These are phyloP conservation scores for Cyphomyrus plagiostoma DNA, from an alignment of 2,113 vertebrate genomes.

Conservation along the genomic window DNA sequence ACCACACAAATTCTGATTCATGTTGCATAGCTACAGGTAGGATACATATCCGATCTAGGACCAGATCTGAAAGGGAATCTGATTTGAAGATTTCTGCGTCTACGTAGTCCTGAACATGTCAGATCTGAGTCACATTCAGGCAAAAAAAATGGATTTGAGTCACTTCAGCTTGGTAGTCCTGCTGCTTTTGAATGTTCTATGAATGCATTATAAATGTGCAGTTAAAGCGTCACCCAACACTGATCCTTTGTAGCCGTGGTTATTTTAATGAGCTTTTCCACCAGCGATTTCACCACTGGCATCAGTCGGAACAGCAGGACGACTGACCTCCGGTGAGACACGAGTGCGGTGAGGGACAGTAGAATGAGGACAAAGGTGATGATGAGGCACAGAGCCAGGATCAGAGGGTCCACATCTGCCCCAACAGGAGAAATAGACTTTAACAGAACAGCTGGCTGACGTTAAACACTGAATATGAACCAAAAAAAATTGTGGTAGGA, in stretches of 20 bases:
- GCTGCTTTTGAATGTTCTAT: neutral
- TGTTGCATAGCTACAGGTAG: neutral
- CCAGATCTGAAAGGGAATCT: neutral
- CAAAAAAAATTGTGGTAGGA: neutral
- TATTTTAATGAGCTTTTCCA: neutral
- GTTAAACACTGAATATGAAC: neutral
- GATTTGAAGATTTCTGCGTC: neutral
- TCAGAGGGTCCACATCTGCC: constrained; percentile 68
- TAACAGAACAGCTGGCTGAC: neutral
- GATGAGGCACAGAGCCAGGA: constrained; percentile 61
- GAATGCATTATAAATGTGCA: neutral
- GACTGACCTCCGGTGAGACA: constrained; percentile 68
- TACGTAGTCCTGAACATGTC: neutral
- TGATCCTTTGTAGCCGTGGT: neutral
- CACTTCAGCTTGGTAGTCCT: neutral
- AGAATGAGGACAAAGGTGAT: constrained; percentile 62
- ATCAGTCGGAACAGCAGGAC: neutral
- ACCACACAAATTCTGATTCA: neutral
- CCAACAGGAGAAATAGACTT: neutral
- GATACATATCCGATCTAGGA: neutral
- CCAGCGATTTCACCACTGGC: neutral
- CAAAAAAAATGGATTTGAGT: neutral
- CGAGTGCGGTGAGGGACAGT: constrained; percentile 56
- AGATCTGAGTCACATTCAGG: neutral
- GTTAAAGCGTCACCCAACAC: neutral